These are phyloP conservation scores for Antigone vipio DNA, from an alignment of 2,113 vertebrate genomes.

Conservation along the genomic window DNA sequence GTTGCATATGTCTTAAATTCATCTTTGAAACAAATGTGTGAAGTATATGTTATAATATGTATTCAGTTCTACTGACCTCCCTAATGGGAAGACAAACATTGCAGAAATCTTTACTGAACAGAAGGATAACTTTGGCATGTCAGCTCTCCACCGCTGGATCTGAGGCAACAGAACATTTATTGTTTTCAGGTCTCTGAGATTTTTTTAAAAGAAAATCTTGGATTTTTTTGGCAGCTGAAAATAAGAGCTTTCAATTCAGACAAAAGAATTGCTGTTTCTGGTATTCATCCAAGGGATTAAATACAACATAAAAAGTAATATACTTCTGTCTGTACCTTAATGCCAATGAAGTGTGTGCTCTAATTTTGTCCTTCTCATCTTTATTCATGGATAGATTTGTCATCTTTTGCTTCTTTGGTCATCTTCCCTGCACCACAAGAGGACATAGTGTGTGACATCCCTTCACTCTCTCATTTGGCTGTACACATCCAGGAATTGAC, in stretches of 20 bases:
- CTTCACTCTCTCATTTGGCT: background rate
- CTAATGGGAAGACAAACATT: background rate
- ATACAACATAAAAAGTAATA: slow-evolving; percentile 2
- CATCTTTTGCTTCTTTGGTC: background rate
- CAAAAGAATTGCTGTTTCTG: slow-evolving; percentile 37
- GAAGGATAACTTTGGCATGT: background rate
- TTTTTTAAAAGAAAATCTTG: background rate
- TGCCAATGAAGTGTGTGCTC: background rate
- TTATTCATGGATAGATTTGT: background rate
- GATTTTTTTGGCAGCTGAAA: slow-evolving; percentile 28
- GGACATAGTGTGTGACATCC: background rate
- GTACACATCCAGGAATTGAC: background rate
- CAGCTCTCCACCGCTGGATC: background rate
- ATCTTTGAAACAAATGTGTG: background rate
- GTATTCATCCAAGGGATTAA: background rate
- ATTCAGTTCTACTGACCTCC: background rate
- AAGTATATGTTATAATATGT: background rate
- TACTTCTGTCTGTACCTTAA: background rate
- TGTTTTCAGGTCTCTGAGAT: background rate
- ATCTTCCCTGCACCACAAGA: background rate
- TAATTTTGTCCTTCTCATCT: background rate
- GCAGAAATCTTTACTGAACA: background rate
- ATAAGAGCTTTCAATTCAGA: slow-evolving; percentile 22
- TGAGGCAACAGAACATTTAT: background rate
- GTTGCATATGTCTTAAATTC: background rate